phyloP scores from a whole-genome alignment of 1,140 invertebrate species.

The Diachasma alloeum region DNA sequence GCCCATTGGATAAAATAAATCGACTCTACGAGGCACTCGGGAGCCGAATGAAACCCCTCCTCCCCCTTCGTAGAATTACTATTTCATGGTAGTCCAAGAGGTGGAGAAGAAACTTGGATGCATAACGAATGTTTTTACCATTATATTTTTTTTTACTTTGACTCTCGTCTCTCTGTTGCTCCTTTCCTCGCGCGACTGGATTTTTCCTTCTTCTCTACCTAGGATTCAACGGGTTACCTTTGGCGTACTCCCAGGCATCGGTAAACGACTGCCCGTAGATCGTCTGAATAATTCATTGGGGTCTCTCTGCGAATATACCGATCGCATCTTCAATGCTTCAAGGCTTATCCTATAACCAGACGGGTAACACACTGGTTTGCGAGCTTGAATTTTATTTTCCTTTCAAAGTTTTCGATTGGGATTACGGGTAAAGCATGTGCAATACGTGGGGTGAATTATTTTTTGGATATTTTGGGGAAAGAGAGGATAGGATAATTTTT shows the following conservation, averaged over 20 bases:
- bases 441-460: not conserved
- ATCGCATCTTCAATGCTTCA: conserved; percentile 1
- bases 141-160: not conserved
- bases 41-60: not conserved
- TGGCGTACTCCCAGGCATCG: not conserved
- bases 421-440: not conserved
- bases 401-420: not conserved
- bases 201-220: not conserved
- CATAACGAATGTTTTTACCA: not conserved
- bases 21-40: not conserved
- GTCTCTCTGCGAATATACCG: not conserved
- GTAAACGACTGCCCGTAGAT: conserved; percentile 6
- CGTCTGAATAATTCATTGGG: conserved; percentile 9
- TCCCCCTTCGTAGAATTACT: not conserved
- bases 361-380: conserved; percentile 3
- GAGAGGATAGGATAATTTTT: not conserved
- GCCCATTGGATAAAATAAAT: conserved; percentile 5
- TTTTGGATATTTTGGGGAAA: not conserved
- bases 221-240: conserved; percentile 2
- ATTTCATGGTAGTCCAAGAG: not conserved
- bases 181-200: not conserved
- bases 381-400: not conserved
- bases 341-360: not conserved
- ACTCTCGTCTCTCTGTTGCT: not conserved
- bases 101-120: not conserved